Base-by-base conservation (phyloP, 2,797 vertebrate species). In the Acropternis orthonyx region DNA sequence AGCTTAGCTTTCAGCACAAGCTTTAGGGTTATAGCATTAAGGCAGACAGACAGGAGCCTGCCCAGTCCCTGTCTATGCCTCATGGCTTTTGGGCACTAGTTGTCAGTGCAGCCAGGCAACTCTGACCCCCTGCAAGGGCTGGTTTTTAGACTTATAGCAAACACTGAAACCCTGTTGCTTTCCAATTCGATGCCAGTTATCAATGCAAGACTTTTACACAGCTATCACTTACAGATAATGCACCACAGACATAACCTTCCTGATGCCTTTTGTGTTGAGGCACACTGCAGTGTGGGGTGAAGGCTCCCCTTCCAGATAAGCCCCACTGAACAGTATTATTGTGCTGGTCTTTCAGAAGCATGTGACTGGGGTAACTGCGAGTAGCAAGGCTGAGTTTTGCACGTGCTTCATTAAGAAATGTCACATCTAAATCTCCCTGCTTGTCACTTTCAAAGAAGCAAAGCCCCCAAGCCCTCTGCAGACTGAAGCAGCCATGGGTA, bases 1-100 rank as follows among this genome's bases (percentile, higher is more conserved):
- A 79, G 94, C 76, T 94, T 74, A 63, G 85, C 72, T 91, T 92
- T 90, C 91, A 80, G 86, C 76, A 49, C 49, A 90, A 68, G 63
- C 62, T 89, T 91, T 65, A 91, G 76, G 7, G 4, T 48, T 76
- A 75, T 2, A 76, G 61, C 32, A n/a, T 44, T 37, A 63, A 85
- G 59, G 37, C 78, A 79, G 85, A 59, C 59, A 63, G 74, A 75
- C 6, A 18, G 15, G 51, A 90, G 54, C 48, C 84, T 90, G 80
- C 78, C 26, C 18, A 32, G 56, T 43, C 3, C 1, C 9, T 66
- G 49, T 59, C 69, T 56, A 2, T 12, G 63, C 14, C 30, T 46
- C 34, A 30, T 6, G 23, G 78, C 43, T 44, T 84, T 79, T 59
- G 62, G 80, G 39, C 56, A 83, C 37, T 1, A 63, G 43, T 2